Evolutionary conservation across 2,113 vertebrate genomes (phyloP).

Genomic region (Ictalurus punctatus): DNA sequence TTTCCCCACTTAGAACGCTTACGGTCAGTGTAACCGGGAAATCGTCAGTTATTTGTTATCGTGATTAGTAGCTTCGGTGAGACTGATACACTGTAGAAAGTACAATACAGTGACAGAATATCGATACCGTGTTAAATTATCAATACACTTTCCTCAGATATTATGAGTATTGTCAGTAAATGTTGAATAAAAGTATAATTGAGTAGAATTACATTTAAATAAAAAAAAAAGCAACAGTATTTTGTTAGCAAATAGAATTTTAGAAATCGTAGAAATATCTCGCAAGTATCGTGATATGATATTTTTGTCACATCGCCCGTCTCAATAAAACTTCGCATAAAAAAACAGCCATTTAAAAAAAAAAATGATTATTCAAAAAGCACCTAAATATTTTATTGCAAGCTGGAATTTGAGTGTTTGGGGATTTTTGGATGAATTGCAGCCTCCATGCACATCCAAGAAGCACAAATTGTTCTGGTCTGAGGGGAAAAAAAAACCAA

Average conservation of each 20-base stretch:
- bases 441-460: neutral
- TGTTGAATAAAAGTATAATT: neutral
- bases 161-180: neutral
- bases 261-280: no score
- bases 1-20: neutral
- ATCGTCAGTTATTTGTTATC: neutral
- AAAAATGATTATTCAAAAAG: neutral
- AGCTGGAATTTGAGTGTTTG: neutral
- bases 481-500: neutral
- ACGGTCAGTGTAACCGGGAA: neutral
- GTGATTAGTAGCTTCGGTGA: neutral
- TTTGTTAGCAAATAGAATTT: neutral
- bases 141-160: neutral
- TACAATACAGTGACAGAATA: neutral
- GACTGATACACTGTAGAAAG: neutral
- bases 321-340: neutral
- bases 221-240: neutral
- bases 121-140: neutral
- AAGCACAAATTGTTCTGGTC: neutral
- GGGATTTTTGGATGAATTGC: neutral
- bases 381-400: neutral
- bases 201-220: neutral
- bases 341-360: neutral
- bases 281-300: neutral
- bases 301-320: neutral